These are phyloP conservation scores for Eumacrocentrus americanus DNA, from an alignment of 2,888 invertebrate species.

Conservation along the genomic window DNA sequence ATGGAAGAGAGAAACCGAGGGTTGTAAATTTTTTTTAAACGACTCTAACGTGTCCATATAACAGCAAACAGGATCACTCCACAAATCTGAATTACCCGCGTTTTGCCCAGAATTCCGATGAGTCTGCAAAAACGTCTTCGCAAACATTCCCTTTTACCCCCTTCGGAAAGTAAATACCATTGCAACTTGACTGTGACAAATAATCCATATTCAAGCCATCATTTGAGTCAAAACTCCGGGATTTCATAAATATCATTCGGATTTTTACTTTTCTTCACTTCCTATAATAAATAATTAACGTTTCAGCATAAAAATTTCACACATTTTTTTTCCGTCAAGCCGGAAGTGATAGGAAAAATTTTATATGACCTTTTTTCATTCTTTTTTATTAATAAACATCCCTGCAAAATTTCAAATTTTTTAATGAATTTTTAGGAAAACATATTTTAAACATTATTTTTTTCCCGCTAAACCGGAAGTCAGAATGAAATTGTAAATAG, in stretches of 20 bases:
- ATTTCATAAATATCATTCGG: background rate
- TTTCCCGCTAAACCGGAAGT: no score
- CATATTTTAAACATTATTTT: no score
- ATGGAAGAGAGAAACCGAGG: background rate
- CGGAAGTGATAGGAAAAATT: no score
- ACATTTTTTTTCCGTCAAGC: no score
- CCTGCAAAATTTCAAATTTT: no score
- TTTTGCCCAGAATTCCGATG: conserved; percentile 19
- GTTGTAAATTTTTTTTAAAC: conserved; percentile 29
- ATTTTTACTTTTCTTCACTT: no score
- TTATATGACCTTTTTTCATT: background rate
- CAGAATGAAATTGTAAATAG: no score
- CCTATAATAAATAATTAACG: background rate
- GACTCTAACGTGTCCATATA: background rate
- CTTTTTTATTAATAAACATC: no score
- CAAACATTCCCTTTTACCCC: conserved; percentile 3
- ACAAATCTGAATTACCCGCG: conserved; percentile 15
- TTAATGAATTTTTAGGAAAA: no score
- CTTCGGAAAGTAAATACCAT: background rate
- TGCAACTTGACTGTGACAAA: background rate
- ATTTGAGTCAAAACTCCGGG: conserved; percentile 8
- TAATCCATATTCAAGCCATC: background rate
- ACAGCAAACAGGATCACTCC: conserved; percentile 1
- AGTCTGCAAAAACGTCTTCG: conserved; percentile 21
- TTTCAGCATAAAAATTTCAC: background rate